Percentiles rank a stretch among this genome's conserved stretches.
Evolutionary conservation across 2,888 invertebrate genomes (phyloP).

Genomic region (Oligia fasciuncula): DNA sequence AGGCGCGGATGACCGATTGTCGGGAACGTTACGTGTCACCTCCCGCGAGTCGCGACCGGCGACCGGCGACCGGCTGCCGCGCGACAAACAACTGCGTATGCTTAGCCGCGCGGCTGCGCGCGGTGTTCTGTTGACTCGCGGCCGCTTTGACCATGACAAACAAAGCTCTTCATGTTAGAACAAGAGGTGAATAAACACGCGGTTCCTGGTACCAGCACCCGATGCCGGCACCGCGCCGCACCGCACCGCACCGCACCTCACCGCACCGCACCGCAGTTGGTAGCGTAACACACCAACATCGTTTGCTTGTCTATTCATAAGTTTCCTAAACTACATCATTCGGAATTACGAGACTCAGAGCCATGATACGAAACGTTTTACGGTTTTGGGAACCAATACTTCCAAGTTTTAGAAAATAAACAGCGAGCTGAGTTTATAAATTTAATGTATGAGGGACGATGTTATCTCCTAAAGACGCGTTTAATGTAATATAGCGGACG

Average conservation of each 20-base stretch:
- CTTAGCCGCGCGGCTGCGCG: conserved; percentile 26
- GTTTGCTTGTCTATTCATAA: conserved; percentile 26
- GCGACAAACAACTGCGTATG: conserved; percentile 43
- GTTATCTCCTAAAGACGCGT: conserved; percentile 61
- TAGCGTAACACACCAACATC: conserved; percentile 28
- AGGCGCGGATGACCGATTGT: neutral
- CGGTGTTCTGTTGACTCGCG: conserved; percentile 48
- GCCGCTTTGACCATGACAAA: conserved; percentile 68
- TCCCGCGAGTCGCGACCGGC: neutral
- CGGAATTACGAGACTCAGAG: conserved; percentile 3
- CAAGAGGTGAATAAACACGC: conserved; percentile 70
- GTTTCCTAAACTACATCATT: conserved; percentile 12
- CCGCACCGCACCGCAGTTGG: conserved; percentile 26
- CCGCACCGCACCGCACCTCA: conserved; percentile 25
- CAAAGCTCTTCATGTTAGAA: conserved; percentile 71
- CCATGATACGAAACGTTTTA: neutral
- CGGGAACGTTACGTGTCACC: conserved; percentile 35
- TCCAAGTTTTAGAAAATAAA: conserved; percentile 28
- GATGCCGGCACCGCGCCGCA: conserved; percentile 22
- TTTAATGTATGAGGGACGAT: conserved; percentile 51
- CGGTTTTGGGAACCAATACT: conserved; percentile 32
- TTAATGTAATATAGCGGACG: conserved; percentile 57
- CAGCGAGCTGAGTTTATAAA: conserved; percentile 30
- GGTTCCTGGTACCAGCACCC: conserved; percentile 60
- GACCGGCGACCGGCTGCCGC: conserved; percentile 16